These are phyloP conservation scores for Sialis fuliginosa DNA, from an alignment of 2,888 invertebrate species.

Conservation along the genomic window DNA sequence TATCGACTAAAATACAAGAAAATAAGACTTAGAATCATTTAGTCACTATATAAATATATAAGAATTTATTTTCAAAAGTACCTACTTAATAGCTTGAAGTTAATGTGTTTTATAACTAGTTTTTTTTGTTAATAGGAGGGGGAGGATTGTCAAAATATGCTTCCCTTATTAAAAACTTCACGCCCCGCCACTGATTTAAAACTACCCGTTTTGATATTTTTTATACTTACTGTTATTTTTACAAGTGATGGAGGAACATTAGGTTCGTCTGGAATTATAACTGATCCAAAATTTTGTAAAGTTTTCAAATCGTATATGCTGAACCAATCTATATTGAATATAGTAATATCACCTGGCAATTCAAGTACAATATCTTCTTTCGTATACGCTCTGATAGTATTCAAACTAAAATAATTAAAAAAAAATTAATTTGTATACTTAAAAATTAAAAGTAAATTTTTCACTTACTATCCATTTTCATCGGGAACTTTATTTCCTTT, in stretches of 20 bases:
- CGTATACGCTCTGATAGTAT: conserved; percentile 53
- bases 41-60: too few relatives aligned
- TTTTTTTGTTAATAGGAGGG: too few relatives aligned
- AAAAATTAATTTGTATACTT: conserved; percentile 1
- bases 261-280: conserved; percentile 59
- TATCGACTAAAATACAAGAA: too few relatives aligned
- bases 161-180: too few relatives aligned
- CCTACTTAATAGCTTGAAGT: too few relatives aligned
- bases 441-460: conserved; percentile 2
- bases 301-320: conserved; percentile 56
- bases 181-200: too few relatives aligned
- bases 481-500: conserved; percentile 72
- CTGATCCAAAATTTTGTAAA: conserved; percentile 51
- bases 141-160: too few relatives aligned
- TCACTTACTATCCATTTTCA: conserved; percentile 79
- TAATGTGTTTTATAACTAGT: too few relatives aligned
- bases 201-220: too few relatives aligned
- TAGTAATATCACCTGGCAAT: conserved; percentile 65
- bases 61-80: too few relatives aligned
- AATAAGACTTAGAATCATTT: too few relatives aligned
- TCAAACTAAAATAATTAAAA: conserved; percentile 38
- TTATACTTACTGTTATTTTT: conserved; percentile 30
- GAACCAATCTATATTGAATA: conserved; percentile 72
- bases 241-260: conserved; percentile 77
- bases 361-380: conserved; percentile 55